Percentiles rank a stretch among this genome's conserved stretches.
Evolutionary conservation across 2,797 vertebrate species (phyloP).

Genomic region (Botia almorhae): DNA sequence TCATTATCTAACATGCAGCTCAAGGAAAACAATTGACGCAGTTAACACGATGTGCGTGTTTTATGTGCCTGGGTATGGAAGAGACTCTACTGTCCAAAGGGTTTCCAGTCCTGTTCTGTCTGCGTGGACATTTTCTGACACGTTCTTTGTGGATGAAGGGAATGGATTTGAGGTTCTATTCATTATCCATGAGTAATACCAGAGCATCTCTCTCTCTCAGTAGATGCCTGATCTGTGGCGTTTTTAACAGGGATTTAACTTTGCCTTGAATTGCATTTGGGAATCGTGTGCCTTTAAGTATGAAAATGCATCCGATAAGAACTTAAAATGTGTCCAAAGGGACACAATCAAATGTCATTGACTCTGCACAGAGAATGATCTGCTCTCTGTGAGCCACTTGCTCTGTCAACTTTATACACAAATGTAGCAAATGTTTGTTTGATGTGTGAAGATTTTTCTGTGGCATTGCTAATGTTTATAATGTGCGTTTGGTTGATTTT

Average conservation of each 20-base stretch:
- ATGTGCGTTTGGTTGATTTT: slow-evolving; percentile 62
- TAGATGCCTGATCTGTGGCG: slow-evolving; percentile 51
- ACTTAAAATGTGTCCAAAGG: slow-evolving; percentile 90
- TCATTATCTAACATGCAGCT: slow-evolving; percentile 43
- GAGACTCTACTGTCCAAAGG: not conserved
- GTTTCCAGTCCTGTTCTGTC: not conserved
- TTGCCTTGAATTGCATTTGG: slow-evolving; percentile 80
- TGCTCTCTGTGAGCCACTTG: slow-evolving; percentile 79
- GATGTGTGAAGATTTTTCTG: slow-evolving; percentile 74
- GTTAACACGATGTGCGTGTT: not conserved
- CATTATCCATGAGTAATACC: slow-evolving; percentile 51
- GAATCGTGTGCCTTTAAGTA: slow-evolving; percentile 84
- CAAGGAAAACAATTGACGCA: slow-evolving; percentile 40
- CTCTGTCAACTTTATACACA: slow-evolving; percentile 76
- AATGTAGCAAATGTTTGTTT: slow-evolving; percentile 83
- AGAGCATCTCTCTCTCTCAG: slow-evolving; percentile 58
- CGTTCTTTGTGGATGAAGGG: slow-evolving; percentile 63
- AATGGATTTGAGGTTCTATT: slow-evolving; percentile 51
- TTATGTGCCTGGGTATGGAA: slow-evolving; percentile 28
- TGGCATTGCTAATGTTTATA: slow-evolving; percentile 77
- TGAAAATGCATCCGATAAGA: slow-evolving; percentile 81
- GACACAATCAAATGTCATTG: slow-evolving; percentile 79
- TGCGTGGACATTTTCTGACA: slow-evolving; percentile 2
- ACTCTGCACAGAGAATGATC: slow-evolving; percentile 91
- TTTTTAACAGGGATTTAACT: slow-evolving; percentile 80